Conservation (phyloP, 2,797 vertebrate genomes). For the Sciaenops ocellatus region DNA sequence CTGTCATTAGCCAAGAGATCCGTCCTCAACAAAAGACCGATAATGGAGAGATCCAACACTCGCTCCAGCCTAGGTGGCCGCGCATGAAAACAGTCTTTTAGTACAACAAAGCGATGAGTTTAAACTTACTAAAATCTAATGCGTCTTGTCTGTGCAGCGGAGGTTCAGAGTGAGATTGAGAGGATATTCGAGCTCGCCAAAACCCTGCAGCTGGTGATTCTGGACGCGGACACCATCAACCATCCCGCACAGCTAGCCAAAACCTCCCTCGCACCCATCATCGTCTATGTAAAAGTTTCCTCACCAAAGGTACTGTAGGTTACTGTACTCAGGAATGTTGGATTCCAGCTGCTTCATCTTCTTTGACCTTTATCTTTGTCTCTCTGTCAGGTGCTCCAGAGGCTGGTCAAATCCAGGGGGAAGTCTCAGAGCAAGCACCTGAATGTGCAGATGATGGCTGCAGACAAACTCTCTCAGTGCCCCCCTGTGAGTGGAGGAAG, state of each 20-base stretch:
- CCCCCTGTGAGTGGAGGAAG: constrained; percentile 89
- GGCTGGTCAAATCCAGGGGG: constrained; percentile 95
- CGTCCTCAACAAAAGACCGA: constrained; percentile 96
- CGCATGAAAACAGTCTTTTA: background rate
- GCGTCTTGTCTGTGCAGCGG: constrained; percentile 83
- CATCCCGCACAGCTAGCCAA: constrained; percentile 95
- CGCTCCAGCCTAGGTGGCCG: constrained; percentile 94
- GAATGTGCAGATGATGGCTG: constrained; percentile 98
- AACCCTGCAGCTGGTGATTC: constrained; percentile 94
- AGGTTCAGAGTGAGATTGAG: constrained; percentile 98
- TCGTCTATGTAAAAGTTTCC: constrained; percentile 96
- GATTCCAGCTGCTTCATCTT: background rate
- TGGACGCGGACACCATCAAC: constrained; percentile 98
- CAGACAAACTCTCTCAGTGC: constrained; percentile 96
- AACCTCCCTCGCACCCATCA: constrained; percentile 95
- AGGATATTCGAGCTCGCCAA: constrained; percentile 98
- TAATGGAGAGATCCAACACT: constrained; percentile 95
- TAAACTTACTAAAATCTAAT: background rate
- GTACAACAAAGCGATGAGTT: background rate
- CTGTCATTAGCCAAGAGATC: constrained; percentile 96
- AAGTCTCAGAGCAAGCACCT: constrained; percentile 98
- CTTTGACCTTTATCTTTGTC: background rate
- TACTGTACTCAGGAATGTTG: background rate
- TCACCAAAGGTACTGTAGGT: constrained; percentile 91
- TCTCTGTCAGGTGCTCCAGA: constrained; percentile 90